Percentiles rank a stretch among this genome's conserved stretches.
These are phyloP conservation scores for Dicrurus megarhynchus DNA, from an alignment of 2,113 vertebrate genomes.

Conservation along the genomic window DNA sequence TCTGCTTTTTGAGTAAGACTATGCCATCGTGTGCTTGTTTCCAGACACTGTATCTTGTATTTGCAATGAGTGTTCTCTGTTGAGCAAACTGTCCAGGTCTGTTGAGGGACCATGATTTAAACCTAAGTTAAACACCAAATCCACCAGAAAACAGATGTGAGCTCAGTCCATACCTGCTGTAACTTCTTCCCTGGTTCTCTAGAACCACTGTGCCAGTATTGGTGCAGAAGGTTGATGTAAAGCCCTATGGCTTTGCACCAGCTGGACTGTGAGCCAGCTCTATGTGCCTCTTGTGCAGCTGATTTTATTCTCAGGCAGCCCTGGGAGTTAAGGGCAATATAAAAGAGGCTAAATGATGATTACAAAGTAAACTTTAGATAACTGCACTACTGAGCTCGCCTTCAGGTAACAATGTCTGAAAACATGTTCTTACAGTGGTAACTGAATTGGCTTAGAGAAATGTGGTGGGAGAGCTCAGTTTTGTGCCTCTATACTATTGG, in stretches of 20 bases:
- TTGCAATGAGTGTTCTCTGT: neutral
- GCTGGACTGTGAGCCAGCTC: neutral
- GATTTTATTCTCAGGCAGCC: neutral
- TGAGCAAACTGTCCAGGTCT: neutral
- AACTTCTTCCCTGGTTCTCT: neutral
- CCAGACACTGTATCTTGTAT: neutral
- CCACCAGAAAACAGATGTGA: neutral
- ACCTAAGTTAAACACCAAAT: neutral
- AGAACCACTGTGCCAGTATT: neutral
- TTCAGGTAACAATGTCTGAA: neutral
- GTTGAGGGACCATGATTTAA: neutral
- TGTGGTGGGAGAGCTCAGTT: neutral
- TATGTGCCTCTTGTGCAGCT: neutral
- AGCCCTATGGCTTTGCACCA: neutral
- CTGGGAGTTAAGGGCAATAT: neutral
- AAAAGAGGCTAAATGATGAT: neutral
- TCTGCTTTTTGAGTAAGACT: neutral
- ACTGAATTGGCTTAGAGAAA: neutral
- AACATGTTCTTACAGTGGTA: neutral
- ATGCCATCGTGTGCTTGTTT: neutral
- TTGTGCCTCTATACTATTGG: neutral
- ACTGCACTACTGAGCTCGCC: neutral
- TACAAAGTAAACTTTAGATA: neutral
- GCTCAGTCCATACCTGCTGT: neutral
- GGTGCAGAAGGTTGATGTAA: neutral